These are phyloP conservation scores for Andrena praecox DNA, from an alignment of 2,888 invertebrate genomes.

Conservation along the genomic window DNA sequence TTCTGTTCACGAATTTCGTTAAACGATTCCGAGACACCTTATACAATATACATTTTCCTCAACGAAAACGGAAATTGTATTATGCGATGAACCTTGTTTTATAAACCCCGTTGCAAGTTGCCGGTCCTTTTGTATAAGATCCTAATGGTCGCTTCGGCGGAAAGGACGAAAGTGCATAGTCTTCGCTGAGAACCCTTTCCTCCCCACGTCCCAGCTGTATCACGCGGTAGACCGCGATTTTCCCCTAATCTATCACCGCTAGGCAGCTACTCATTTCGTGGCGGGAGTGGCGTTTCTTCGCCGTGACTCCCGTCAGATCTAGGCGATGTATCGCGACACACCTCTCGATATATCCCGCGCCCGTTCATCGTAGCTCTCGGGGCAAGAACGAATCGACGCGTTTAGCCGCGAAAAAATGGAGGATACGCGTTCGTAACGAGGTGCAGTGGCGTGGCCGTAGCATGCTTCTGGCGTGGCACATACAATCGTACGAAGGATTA, in stretches of 20 bases:
- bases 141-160: background rate
- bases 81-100: too few relatives aligned
- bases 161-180: background rate
- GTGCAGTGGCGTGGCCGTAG: constrained; percentile 52
- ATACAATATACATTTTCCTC: too few relatives aligned
- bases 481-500: constrained; percentile 76
- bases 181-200: background rate
- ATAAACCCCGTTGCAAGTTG: too few relatives aligned
- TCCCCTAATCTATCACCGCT: constrained; percentile 32
- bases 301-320: constrained; percentile 26
- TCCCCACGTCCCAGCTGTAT: background rate
- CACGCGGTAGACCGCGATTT: background rate
- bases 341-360: constrained; percentile 3
- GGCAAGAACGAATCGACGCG: constrained; percentile 42
- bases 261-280: constrained; percentile 39
- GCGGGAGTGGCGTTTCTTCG: constrained; percentile 18
- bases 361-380: background rate
- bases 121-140: background rate
- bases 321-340: constrained; percentile 25
- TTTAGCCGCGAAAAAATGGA: constrained; percentile 57
- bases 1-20: background rate
- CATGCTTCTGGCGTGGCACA: constrained; percentile 60
- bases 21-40: too few relatives aligned
- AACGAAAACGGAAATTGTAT: too few relatives aligned
- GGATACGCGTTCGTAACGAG: constrained; percentile 65